Base-by-base conservation (phyloP, 2,113 vertebrate species). In the Smithornis capensis region DNA sequence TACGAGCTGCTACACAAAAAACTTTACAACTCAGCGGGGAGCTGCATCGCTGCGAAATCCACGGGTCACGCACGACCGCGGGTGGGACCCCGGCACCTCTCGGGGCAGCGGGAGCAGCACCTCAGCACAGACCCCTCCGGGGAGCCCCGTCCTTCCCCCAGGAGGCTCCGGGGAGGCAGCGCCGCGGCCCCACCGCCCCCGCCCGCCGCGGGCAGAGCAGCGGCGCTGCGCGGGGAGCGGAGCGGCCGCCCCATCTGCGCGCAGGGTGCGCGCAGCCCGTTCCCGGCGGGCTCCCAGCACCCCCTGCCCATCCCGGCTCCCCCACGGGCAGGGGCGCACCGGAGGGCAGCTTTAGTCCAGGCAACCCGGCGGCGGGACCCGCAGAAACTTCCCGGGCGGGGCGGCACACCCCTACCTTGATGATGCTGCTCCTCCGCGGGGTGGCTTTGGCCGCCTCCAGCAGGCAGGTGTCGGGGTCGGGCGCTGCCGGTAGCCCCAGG, bases 371-470 rank as follows among this genome's bases (percentile, higher is more conserved):
- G 17, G 31, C 47, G 19, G 57, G 79, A 91, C 64, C 49, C 10
- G 64, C 49, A 9, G 50, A 23, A 85, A 91, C 55, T 63, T 55
- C 14, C 27, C 25, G 13, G 45, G 31, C 9, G 62, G 49, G 16
- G 44, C 44, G 16, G 35, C 28, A 19, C 60, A 3, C 13, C 74
- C 94, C 79, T 97, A 99, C 99, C 99, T 99, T 99, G 52, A 99
- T 99, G 96, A 99, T 99, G 97, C 99, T 99, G 98, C 99, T 99
- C 78, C 99, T 97, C 49, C 99, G 97, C 5, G 99, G 99, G 38
- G 99, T 98, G 23, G 98, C 98, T 86, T 98, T 98, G 85, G 98
- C 98, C 6, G 99, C 97, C 79, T 99, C 99, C 97, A 98, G 77
- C 35, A 98, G 88, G 21, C 98, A 95, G 12, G 97, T 96, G 86